phyloP scores from a whole-genome alignment of 1,140 invertebrate genomes.

The Lutraria rhynchaena region DNA sequence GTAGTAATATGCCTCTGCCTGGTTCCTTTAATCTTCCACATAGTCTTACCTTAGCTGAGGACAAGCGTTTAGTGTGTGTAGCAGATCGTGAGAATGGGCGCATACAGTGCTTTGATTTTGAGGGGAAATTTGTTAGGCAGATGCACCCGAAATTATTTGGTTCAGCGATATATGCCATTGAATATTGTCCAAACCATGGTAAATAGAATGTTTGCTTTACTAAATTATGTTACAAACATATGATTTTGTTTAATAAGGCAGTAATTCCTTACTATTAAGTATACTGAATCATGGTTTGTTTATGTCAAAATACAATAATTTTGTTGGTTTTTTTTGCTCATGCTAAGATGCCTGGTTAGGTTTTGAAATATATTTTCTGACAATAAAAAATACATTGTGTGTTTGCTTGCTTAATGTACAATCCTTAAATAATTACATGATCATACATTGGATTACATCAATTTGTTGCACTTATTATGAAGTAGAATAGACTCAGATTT shows the following conservation, averaged over 20 bases:
- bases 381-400: too few species aligned
- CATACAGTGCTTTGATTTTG: slow-evolving; percentile 84
- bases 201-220: background rate
- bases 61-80: slow-evolving; percentile 92
- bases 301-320: too few species aligned
- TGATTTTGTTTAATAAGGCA: background rate
- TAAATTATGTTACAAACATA: background rate
- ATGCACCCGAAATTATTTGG: slow-evolving; percentile 78
- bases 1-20: slow-evolving; percentile 17
- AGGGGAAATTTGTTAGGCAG: slow-evolving; percentile 74
- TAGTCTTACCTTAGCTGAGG: slow-evolving; percentile 92
- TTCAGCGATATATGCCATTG: slow-evolving; percentile 79
- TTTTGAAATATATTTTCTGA: too few species aligned
- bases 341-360: too few species aligned
- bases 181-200: slow-evolving; percentile 74
- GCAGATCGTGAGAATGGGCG: slow-evolving; percentile 96
- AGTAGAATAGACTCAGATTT: too few species aligned
- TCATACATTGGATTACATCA: too few species aligned
- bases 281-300: background rate
- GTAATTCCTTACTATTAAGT: background rate
- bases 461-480: too few species aligned
- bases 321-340: too few species aligned
- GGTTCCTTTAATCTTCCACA: slow-evolving; percentile 89
- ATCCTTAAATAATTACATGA: too few species aligned
- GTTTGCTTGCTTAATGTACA: too few species aligned